A percentile compares a stretch with the other conserved stretches of the same genome.
These are phyloP conservation scores for Deilephila elpenor DNA, from an alignment of 2,888 invertebrate species.

Conservation along the genomic window DNA sequence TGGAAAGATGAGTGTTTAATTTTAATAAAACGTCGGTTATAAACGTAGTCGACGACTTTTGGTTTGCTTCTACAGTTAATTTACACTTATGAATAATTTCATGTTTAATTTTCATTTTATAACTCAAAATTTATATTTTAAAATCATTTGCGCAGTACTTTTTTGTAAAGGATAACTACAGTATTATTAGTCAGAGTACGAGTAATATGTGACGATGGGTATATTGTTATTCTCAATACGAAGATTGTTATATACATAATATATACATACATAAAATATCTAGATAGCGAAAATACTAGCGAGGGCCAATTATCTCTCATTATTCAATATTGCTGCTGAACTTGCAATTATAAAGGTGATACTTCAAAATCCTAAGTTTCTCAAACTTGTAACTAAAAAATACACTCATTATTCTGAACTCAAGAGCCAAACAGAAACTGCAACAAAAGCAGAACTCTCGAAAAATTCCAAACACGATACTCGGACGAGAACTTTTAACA, in stretches of 20 bases:
- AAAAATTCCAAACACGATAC: constrained; percentile 7
- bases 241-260: too few species aligned
- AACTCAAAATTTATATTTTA: background rate
- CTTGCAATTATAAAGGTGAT: too few species aligned
- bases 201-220: too few species aligned
- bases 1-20: constrained; percentile 19
- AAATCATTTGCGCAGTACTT: too few species aligned
- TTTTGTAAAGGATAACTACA: background rate
- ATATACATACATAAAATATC: too few species aligned
- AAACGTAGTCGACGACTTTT: background rate
- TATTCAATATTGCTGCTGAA: too few species aligned
- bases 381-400: background rate
- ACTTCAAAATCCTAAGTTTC: background rate
- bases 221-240: too few species aligned
- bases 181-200: background rate
- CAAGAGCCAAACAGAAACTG: background rate
- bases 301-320: too few species aligned
- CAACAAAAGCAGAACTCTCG: background rate
- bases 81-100: background rate
- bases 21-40: background rate
- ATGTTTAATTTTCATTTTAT: background rate
- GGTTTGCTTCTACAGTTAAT: background rate
- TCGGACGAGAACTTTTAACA: background rate
- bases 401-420: background rate
- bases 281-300: too few species aligned